Conservation (phyloP, 2,888 invertebrate species). For the Aromia moschata region DNA sequence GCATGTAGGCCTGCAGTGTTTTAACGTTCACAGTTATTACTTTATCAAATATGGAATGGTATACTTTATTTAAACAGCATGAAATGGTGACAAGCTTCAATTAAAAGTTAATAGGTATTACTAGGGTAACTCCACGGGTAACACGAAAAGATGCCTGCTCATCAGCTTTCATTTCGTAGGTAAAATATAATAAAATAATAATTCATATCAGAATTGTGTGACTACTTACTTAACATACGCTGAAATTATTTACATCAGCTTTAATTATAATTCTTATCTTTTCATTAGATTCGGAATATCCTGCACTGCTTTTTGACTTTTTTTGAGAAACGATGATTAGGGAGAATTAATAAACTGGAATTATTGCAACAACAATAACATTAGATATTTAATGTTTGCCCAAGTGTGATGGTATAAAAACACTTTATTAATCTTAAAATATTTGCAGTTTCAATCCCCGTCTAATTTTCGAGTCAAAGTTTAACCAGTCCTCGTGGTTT, state of each 20-base stretch:
- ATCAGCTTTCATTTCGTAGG: background rate
- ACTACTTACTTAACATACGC: background rate
- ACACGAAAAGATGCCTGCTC: background rate
- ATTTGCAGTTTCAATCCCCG: too few relatives aligned
- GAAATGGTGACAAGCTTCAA: constrained; percentile 5
- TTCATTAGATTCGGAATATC: background rate
- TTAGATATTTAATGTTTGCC: background rate
- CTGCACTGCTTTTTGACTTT: background rate
- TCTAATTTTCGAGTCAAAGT: too few relatives aligned
- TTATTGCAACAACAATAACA: background rate
- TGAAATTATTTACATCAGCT: constrained; percentile 4
- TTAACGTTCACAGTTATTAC: constrained; percentile 13
- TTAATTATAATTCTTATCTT: constrained; percentile 16
- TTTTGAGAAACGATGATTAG: background rate
- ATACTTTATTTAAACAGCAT: constrained; percentile 11
- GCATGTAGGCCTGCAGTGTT: constrained; percentile 20
- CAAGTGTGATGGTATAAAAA: too few relatives aligned
- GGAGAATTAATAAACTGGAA: background rate
- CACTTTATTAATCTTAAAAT: too few relatives aligned
- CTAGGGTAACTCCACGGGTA: background rate
- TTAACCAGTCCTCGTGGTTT: too few relatives aligned
- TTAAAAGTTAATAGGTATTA: background rate
- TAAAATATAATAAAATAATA: background rate
- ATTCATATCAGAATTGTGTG: constrained; percentile 1
- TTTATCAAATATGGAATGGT: constrained; percentile 8